Evolutionary conservation across 2,888 invertebrate species (phyloP).

Genomic region (Andrena flavipes): DNA sequence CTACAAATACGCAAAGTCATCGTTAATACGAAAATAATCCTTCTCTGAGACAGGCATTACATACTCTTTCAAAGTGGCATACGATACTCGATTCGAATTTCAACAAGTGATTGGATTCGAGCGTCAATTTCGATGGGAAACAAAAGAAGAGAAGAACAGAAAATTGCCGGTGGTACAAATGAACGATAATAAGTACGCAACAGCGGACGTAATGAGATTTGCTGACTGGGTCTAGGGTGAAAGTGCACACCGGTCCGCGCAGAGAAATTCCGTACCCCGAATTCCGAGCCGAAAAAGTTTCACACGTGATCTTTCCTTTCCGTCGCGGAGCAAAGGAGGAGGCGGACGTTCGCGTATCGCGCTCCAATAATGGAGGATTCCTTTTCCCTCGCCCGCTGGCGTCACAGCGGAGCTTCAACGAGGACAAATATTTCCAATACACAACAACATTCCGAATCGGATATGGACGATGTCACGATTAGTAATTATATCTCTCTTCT

Average conservation of each 20-base stretch:
- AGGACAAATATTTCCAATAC: slow-evolving; percentile 40
- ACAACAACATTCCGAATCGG: slow-evolving; percentile 22
- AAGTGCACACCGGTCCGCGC: slow-evolving; percentile 53
- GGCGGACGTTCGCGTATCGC: slow-evolving; percentile 12
- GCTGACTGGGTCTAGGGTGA: slow-evolving; percentile 50
- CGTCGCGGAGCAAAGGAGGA: slow-evolving; percentile 14
- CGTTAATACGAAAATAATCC: background rate
- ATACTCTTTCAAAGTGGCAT: background rate
- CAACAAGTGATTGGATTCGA: background rate
- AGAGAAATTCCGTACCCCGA: slow-evolving; percentile 59
- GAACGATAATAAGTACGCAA: slow-evolving; percentile 44
- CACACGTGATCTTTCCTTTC: slow-evolving; percentile 14
- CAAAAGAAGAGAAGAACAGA: background rate
- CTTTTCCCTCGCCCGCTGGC: slow-evolving; percentile 14
- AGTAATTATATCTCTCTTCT: slow-evolving; percentile 19
- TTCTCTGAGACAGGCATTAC: background rate
- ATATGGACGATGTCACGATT: slow-evolving; percentile 47
- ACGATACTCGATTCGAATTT: background rate
- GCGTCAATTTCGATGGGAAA: background rate
- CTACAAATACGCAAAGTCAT: slow-evolving; percentile 18
- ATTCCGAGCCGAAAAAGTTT: slow-evolving; percentile 43
- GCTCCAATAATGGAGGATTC: slow-evolving; percentile 2
- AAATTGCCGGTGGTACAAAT: background rate
- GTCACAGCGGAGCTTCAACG: slow-evolving; percentile 36
- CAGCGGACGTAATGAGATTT: slow-evolving; percentile 23